Evolutionary conservation across 2,888 invertebrate genomes (phyloP).

Genomic region (Pachycephus smyrnensis): DNA sequence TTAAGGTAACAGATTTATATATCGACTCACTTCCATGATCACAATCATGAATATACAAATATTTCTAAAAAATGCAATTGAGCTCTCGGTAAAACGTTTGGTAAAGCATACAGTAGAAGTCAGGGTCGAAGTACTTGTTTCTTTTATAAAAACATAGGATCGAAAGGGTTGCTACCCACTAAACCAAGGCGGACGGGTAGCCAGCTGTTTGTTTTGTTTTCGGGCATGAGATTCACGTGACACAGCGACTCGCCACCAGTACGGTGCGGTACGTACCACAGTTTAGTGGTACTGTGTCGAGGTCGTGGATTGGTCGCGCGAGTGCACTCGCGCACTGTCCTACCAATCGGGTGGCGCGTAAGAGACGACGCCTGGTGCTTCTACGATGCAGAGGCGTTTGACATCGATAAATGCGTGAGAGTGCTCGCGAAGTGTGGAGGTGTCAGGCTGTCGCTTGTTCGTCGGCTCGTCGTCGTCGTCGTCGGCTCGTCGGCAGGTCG

Average conservation of each 20-base stretch:
- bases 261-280: constrained; percentile 58
- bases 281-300: constrained; percentile 54
- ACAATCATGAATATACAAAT: neutral
- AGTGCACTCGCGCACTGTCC: constrained; percentile 68
- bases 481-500: constrained; percentile 39
- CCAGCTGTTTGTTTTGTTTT: constrained; percentile 76
- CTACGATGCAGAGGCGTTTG: constrained; percentile 72
- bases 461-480: constrained; percentile 62
- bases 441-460: constrained; percentile 73
- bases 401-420: constrained; percentile 77
- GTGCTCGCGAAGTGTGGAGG: constrained; percentile 72
- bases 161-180: constrained; percentile 2
- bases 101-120: neutral
- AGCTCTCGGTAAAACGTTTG: neutral
- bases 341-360: constrained; percentile 68
- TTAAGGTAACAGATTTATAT: neutral
- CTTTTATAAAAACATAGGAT: neutral
- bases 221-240: constrained; percentile 81
- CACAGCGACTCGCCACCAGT: constrained; percentile 50
- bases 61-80: neutral
- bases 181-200: constrained; percentile 4
- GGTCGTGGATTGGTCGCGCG: constrained; percentile 69
- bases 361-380: constrained; percentile 65
- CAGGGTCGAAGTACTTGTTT: neutral
- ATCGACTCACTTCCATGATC: neutral